These are phyloP conservation scores for Drosophila quadrilineata DNA, from an alignment of 1,140 invertebrate species.

Conservation along the genomic window DNA sequence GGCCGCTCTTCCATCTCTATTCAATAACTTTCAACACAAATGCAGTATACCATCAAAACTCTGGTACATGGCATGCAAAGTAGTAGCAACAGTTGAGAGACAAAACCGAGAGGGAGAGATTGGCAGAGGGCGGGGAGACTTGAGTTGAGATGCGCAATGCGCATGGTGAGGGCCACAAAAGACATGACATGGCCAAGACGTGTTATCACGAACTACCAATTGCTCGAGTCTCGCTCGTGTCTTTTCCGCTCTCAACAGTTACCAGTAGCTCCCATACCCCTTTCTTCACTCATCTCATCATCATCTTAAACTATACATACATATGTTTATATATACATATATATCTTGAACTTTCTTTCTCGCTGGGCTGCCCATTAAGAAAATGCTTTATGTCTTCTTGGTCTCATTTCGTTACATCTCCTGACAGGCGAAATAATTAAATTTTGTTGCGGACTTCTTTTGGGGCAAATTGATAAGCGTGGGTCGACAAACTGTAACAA, in stretches of 20 bases:
- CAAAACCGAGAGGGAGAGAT: no score
- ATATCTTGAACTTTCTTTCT: slow-evolving; percentile 52
- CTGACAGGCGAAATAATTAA: slow-evolving; percentile 77
- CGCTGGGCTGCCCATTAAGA: slow-evolving; percentile 66
- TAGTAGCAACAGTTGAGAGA: slow-evolving; percentile 22
- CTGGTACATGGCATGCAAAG: no score
- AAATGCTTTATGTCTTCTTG: slow-evolving; percentile 69
- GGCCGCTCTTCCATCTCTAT: no score
- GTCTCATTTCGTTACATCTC: slow-evolving; percentile 4
- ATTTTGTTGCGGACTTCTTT: slow-evolving; percentile 37
- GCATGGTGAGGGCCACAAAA: slow-evolving; percentile 2
- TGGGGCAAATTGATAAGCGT: slow-evolving; percentile 59
- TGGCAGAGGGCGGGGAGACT: no score
- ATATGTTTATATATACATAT: no score
- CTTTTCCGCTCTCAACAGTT: no score
- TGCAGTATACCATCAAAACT: no score
- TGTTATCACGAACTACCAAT: slow-evolving; percentile 68
- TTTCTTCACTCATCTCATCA: no score
- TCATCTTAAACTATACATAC: no score
- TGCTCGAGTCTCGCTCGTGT: slow-evolving; percentile 35
- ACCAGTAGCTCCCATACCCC: no score
- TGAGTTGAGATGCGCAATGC: no score
- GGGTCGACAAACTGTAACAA: slow-evolving; percentile 63
- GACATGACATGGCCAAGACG: slow-evolving; percentile 47
- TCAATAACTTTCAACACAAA: no score